A percentile compares a stretch with the other conserved stretches of the same genome.
phyloP scores from a whole-genome alignment of 2,888 invertebrate species.

The Trachelus troglodyta region DNA sequence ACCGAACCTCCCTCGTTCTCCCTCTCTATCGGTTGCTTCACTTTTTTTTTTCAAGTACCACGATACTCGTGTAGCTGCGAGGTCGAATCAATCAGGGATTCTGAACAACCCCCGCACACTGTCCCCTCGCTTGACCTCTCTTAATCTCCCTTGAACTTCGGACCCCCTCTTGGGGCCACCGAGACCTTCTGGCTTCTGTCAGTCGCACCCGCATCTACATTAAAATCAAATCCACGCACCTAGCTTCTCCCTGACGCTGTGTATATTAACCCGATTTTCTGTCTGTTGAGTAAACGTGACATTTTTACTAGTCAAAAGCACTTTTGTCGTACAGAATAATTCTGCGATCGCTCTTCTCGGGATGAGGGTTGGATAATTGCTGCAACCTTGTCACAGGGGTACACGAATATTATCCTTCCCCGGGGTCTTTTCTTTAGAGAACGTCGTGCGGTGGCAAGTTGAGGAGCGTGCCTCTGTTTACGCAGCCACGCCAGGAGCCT shows the following conservation, averaged over 20 bases:
- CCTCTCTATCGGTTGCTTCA: slow-evolving; percentile 14
- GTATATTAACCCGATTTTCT: background rate
- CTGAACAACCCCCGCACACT: slow-evolving; percentile 34
- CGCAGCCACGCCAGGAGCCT: slow-evolving; percentile 13
- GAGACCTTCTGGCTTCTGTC: background rate
- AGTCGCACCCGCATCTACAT: background rate
- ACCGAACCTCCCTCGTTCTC: slow-evolving; percentile 29
- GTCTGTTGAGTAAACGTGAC: background rate
- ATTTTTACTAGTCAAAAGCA: background rate
- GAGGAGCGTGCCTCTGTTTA: slow-evolving; percentile 23
- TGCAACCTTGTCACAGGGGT: background rate
- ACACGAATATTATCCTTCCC: slow-evolving; percentile 5
- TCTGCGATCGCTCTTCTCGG: background rate
- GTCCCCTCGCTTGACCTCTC: slow-evolving; percentile 35
- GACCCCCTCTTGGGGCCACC: slow-evolving; percentile 1
- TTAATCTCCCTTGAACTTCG: slow-evolving; percentile 26
- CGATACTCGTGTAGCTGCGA: slow-evolving; percentile 34
- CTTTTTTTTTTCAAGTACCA: slow-evolving; percentile 23
- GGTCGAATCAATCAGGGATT: slow-evolving; percentile 26
- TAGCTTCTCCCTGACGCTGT: background rate
- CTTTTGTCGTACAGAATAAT: background rate
- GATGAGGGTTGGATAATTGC: background rate
- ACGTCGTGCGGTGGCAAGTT: slow-evolving; percentile 5
- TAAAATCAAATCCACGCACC: background rate
- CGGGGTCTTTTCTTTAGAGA: slow-evolving; percentile 4